Evolutionary conservation across 1,140 invertebrate species (phyloP).

Genomic region (Sycobia sp.): DNA sequence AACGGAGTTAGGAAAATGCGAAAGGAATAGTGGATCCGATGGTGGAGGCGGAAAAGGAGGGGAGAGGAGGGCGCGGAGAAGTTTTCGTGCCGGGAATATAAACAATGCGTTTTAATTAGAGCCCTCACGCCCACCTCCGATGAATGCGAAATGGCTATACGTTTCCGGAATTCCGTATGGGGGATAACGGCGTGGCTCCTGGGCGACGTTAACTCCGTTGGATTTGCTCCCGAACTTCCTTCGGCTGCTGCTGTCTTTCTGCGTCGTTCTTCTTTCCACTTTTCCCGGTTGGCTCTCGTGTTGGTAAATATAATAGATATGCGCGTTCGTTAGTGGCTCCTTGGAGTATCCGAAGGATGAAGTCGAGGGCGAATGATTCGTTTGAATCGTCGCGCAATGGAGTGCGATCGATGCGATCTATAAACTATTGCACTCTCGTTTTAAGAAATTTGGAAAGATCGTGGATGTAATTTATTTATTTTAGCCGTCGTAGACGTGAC

Average conservation of each 20-base stretch:
- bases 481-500: too few species aligned
- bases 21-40: conserved; percentile 14
- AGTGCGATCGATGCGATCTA: not conserved
- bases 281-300: too few species aligned
- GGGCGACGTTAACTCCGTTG: not conserved
- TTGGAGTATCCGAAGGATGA: not conserved
- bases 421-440: too few species aligned
- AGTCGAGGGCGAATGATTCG: not conserved
- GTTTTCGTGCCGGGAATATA: conserved; percentile 56
- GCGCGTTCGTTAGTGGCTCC: too few species aligned
- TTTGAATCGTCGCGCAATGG: not conserved
- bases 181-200: not conserved
- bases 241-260: not conserved
- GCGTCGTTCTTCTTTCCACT: not conserved
- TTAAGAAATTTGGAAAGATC: too few species aligned
- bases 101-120: conserved; percentile 62
- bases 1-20: conserved; percentile 25
- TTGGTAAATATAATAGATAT: too few species aligned
- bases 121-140: conserved; percentile 43
- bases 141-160: conserved; percentile 54
- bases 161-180: conserved; percentile 2
- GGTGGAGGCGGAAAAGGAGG: not conserved
- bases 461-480: too few species aligned
- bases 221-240: too few species aligned
- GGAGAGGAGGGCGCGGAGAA: not conserved